Evolutionary conservation across 1,140 invertebrate genomes (phyloP), one percentile per base, ranked within the genome.

Genomic region (Drosophila funebris): DNA sequence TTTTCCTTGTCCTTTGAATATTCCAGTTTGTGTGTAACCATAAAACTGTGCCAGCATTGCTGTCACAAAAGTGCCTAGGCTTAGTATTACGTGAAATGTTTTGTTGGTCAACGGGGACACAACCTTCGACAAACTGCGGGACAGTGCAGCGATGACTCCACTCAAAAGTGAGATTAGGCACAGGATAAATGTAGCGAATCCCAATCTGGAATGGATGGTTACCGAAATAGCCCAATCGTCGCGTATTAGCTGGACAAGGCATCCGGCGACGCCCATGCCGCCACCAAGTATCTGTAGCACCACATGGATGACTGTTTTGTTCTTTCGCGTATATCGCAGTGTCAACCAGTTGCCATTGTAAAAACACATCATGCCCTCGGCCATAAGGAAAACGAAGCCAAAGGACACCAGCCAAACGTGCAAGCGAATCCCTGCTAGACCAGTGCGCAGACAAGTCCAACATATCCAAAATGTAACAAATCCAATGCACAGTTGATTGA

Each of bases 391-490:
- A 1, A 69, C 46, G 39, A 85, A 90, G 6, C 90, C 90, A 4
- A 91, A 73, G 37, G 90, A 88, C 1, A 74, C 83, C 24, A 91
- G 66, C 66, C 87, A 90, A n/a, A 76, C 73, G 48, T 91, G 90
- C 8, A 89, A 57, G 0, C 74, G 64, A 16, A 90, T 91, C 13
- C 83, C 78, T 4, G 56, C 11, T 1, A 84, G 64, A 11, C 62
- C 74, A 4, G 71, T 16, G 4, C 87, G 71, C 14, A 91, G 50
- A 41, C 90, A 90, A 27, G 61, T 81, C 90, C 90, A 91, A 36
- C 80, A 76, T n/a, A 91, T 72, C 74, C 87, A 91, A 27, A 91
- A 62, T n/a, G 84, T 85, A 1, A 91, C 74, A 36, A 91, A 91
- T 0, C 90, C 90, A 24, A 91, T 91, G 53, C 87, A 76, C 31